Evolutionary conservation across 2,888 invertebrate genomes (phyloP), one percentile per base, ranked within the genome.

Genomic region (Xestoiulus laeticollis): DNA sequence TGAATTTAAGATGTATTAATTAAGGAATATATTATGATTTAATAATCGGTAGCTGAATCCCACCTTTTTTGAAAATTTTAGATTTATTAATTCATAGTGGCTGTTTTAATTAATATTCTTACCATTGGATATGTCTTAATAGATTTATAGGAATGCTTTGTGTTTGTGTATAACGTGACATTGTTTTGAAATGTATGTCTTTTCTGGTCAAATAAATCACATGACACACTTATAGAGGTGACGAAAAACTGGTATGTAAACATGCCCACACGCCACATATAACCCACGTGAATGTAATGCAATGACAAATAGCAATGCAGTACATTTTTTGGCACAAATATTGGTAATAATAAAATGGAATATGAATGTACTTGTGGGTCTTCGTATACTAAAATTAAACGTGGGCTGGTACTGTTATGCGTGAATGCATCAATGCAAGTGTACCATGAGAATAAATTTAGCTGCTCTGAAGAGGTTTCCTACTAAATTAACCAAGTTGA

Each of bases 201-300:
- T 68, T 68, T 68, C 68, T 68, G 68, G 68, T 8, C 68, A 1
- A 68, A 68, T 68, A 68, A 68, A 68, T 68, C 68, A 68, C 68
- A n/a, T 12, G 26, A 26, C 68, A 8, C 68, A 68, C 68, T 68
- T 26, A 26, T 26, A 22, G 68, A 22, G 68, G n/a, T 68, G 68
- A 68, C 10, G 68, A 68, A 8, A 68, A 68, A 22, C 68, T 26
- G 68, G 68, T 68, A 68, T 68, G 68, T 26, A 68, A 68, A 68
- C 68, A 68, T 26, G 1, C 68, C 68, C 68, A 68, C 68, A 68
- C 68, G 22, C 68, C 26, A 3, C 26, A 1, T 48, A 48, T 38
- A 5, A 12, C 48, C 5, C 26, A 26, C 1, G 26, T 68, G 6
- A 10, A 68, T 68, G 26, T 22, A 5, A 53, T 26, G 68, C 68